A percentile compares a stretch with the other conserved stretches of the same genome.
These are phyloP conservation scores for Coenonympha glycerion DNA, from an alignment of 2,888 invertebrate species.

Conservation along the genomic window DNA sequence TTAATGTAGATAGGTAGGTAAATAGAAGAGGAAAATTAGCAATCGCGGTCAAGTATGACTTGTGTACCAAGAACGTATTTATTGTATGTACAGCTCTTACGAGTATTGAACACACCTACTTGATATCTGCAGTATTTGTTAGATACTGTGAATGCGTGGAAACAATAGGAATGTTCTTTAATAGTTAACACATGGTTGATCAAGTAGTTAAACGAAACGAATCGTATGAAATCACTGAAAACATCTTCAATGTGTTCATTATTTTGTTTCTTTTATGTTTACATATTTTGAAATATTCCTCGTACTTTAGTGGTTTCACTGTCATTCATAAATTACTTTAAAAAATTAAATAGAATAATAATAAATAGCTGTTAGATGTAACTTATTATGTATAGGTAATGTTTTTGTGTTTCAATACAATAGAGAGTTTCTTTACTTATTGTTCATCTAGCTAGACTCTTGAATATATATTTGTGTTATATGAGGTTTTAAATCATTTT, in stretches of 20 bases:
- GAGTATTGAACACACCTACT: background rate
- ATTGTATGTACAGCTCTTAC: background rate
- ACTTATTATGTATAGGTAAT: too few relatives aligned
- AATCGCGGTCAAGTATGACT: slow-evolving; percentile 26
- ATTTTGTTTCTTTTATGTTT: background rate
- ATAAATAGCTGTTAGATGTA: too few relatives aligned
- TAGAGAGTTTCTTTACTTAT: too few relatives aligned
- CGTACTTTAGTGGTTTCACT: too few relatives aligned
- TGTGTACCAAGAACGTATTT: background rate
- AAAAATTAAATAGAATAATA: too few relatives aligned
- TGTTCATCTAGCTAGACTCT: too few relatives aligned
- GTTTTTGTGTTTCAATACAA: too few relatives aligned
- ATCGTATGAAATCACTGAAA: background rate
- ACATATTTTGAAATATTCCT: too few relatives aligned
- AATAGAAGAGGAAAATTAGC: slow-evolving; percentile 21
- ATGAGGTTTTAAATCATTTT: too few relatives aligned
- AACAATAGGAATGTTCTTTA: slow-evolving; percentile 2
- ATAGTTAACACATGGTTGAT: slow-evolving; percentile 5
- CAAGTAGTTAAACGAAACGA: slow-evolving; percentile 2
- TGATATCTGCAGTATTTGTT: background rate
- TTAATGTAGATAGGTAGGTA: slow-evolving; percentile 9
- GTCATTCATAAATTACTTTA: too few relatives aligned
- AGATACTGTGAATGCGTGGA: background rate
- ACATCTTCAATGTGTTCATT: background rate
- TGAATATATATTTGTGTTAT: too few relatives aligned